Evolutionary conservation across 2,888 invertebrate species (phyloP).

Genomic region (Drosophila incognita): DNA sequence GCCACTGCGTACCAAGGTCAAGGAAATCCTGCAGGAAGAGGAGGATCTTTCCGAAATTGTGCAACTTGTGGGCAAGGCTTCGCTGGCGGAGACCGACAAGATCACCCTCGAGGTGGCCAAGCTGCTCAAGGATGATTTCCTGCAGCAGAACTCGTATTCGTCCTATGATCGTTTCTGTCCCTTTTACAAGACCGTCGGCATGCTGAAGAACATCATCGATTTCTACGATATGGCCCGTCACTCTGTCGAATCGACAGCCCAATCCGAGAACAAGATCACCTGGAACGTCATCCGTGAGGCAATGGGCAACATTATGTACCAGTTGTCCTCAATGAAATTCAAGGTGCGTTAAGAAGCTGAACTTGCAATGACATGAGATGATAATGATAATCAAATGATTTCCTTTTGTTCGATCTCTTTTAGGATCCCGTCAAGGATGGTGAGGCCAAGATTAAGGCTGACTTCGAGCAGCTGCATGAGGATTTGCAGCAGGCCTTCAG

Average conservation of each 20-base stretch:
- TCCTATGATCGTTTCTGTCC: constrained; percentile 99
- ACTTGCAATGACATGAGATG: not conserved
- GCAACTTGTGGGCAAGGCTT: constrained; percentile 99
- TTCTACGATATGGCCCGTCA: constrained; percentile 99
- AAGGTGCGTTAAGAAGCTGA: constrained; percentile 86
- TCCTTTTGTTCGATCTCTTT: not conserved
- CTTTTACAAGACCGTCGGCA: constrained; percentile 99
- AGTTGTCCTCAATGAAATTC: constrained; percentile 99
- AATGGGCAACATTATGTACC: constrained; percentile 98
- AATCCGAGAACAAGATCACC: constrained; percentile 99
- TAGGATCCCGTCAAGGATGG: constrained; percentile 99
- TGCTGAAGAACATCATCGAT: constrained; percentile 98
- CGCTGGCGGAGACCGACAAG: constrained; percentile 99
- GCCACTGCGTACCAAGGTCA: constrained; percentile 96
- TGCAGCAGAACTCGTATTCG: constrained; percentile 99
- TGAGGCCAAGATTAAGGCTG: constrained; percentile 97
- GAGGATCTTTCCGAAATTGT: constrained; percentile 99
- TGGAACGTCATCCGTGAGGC: constrained; percentile 99
- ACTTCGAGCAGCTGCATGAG: constrained; percentile 98
- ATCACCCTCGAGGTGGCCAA: constrained; percentile 99
- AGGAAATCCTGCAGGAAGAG: constrained; percentile 98
- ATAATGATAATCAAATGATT: not conserved
- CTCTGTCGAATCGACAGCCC: constrained; percentile 98
- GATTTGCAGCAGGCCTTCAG: constrained; percentile 99
- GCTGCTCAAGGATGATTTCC: constrained; percentile 98